Percentiles rank a stretch among this genome's conserved stretches.
Conservation (phyloP, 2,888 invertebrate species). For the Caenorhabditis sp. region DNA sequence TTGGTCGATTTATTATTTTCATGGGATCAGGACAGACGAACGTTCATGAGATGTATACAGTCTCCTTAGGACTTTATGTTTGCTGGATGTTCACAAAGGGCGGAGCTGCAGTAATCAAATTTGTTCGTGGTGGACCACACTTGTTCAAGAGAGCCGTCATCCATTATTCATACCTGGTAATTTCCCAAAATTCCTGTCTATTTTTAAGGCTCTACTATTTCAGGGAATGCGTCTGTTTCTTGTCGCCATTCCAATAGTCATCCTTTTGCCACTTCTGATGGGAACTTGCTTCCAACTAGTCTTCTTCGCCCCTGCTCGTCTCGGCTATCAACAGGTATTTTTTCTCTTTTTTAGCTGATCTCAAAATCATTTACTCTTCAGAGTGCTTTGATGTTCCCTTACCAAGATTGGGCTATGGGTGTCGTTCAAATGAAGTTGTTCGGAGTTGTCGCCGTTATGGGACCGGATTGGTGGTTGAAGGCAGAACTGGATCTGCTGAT, state of each 20-base stretch:
- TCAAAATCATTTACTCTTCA: constrained; percentile 71
- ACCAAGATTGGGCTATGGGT: constrained; percentile 96
- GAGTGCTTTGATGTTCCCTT: constrained; percentile 87
- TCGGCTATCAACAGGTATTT: constrained; percentile 87
- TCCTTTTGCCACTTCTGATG: constrained; percentile 93
- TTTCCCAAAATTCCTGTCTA: not conserved
- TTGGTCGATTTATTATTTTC: constrained; percentile 84
- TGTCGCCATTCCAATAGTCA: constrained; percentile 88
- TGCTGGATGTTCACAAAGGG: constrained; percentile 93
- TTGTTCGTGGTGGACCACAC: constrained; percentile 43
- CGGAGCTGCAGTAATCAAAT: constrained; percentile 40
- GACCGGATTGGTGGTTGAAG: constrained; percentile 94
- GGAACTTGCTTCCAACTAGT: constrained; percentile 94
- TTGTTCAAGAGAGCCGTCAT: constrained; percentile 49
- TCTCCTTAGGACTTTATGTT: constrained; percentile 94
- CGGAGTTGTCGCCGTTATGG: constrained; percentile 97
- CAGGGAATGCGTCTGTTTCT: constrained; percentile 84
- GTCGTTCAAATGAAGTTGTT: constrained; percentile 98
- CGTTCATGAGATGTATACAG: constrained; percentile 89
- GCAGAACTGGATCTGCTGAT: constrained; percentile 89
- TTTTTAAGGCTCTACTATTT: not conserved
- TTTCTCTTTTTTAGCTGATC: constrained; percentile 86
- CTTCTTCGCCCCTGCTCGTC: constrained; percentile 92
- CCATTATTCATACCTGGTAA: constrained; percentile 44
- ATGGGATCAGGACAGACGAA: constrained; percentile 84